Conservation (phyloP, 1,140 invertebrate genomes). For the Scaptomyza graminum region DNA sequence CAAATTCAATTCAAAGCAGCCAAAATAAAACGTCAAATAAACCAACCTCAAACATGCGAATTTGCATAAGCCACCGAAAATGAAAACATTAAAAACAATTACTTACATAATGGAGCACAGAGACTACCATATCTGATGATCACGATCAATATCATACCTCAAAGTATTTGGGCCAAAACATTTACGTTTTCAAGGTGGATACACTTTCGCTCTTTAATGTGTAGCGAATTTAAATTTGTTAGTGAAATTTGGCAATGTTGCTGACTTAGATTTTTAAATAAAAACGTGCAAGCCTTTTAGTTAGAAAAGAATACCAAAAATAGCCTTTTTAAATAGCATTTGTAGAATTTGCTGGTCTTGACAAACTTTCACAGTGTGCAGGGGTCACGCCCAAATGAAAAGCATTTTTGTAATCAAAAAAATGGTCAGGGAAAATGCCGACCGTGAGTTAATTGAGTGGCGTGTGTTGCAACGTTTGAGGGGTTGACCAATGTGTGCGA, state of each 20-base stretch:
- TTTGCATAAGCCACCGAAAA: constrained; percentile 34
- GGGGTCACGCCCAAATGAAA: constrained; percentile 3
- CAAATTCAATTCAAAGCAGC: constrained; percentile 48
- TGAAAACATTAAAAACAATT: constrained; percentile 38
- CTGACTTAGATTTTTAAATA: constrained; percentile 35
- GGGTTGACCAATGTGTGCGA: constrained; percentile 24
- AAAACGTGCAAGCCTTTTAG: constrained; percentile 33
- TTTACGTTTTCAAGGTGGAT: constrained; percentile 17
- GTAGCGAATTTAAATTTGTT: constrained; percentile 45
- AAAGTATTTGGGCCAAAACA: constrained; percentile 31
- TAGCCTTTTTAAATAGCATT: constrained; percentile 31
- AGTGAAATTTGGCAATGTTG: constrained; percentile 45
- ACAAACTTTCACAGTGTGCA: constrained; percentile 41
- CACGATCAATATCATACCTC: constrained; percentile 10
- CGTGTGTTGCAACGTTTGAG: constrained; percentile 25
- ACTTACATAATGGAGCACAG: constrained; percentile 39
- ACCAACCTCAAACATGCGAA: constrained; percentile 42
- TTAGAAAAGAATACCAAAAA: constrained; percentile 21
- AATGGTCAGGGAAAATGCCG: constrained; percentile 36
- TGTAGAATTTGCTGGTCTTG: constrained; percentile 38
- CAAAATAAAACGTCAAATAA: constrained; percentile 47
- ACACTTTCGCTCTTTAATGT: constrained; percentile 29
- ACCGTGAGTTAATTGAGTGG: constrained; percentile 37
- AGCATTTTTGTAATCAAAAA: constrained; percentile 46
- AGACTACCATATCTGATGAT: constrained; percentile 1